These are phyloP conservation scores for Cheilosia vulpina DNA, from an alignment of 2,888 invertebrate species.

Conservation along the genomic window DNA sequence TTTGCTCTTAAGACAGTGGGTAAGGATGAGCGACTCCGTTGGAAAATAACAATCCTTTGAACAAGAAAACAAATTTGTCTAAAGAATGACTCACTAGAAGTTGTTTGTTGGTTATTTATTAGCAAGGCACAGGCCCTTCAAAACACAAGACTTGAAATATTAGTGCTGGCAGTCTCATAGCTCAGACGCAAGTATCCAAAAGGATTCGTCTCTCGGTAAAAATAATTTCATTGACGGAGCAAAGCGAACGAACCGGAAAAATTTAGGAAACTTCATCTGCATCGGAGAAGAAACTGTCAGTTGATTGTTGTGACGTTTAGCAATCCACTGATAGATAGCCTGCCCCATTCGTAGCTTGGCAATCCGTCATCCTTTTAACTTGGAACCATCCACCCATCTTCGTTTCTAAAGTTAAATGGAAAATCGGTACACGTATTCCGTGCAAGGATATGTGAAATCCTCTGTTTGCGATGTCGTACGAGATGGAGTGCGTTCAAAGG, in stretches of 20 bases:
- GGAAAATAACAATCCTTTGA: conserved; percentile 3
- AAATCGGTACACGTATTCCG: conserved; percentile 1
- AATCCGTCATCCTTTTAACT: conserved; percentile 39
- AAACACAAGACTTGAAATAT: conserved; percentile 17
- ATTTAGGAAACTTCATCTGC: conserved; percentile 4
- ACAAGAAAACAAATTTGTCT: not conserved
- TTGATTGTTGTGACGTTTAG: not conserved
- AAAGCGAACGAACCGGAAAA: not conserved
- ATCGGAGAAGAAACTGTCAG: conserved; percentile 2
- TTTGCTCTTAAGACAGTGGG: not conserved
- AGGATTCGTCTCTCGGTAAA: conserved; percentile 22
- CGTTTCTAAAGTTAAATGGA: not conserved
- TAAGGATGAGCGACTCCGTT: not conserved
- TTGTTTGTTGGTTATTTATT: conserved; percentile 49
- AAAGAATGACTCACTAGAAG: conserved; percentile 4
- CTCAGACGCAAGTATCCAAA: conserved; percentile 9
- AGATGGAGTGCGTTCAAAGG: conserved; percentile 8
- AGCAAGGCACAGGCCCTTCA: conserved; percentile 17
- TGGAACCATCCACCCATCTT: not conserved
- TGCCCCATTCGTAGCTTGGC: not conserved
- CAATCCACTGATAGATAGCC: not conserved
- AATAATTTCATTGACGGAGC: conserved; percentile 36
- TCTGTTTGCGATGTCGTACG: not conserved
- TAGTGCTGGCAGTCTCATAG: not conserved
- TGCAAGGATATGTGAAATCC: not conserved